A percentile compares a stretch with the other conserved stretches of the same genome.
These are phyloP conservation scores for Neostethus bicornis DNA, from an alignment of 2,797 vertebrate species.

Conservation along the genomic window DNA sequence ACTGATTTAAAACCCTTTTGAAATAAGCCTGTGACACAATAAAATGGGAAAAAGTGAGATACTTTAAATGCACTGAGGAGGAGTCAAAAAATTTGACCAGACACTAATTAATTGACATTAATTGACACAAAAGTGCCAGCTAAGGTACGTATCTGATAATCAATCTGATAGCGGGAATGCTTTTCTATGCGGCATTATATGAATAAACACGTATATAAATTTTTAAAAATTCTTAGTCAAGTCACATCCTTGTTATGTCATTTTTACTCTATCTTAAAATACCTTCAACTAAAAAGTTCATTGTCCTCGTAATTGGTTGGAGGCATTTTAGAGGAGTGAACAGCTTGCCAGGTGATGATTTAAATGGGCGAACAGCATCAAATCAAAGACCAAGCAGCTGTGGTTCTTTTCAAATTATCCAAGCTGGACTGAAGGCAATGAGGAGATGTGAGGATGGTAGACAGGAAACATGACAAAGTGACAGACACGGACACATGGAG, in stretches of 20 bases:
- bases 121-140: no score
- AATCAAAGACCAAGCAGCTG: constrained; percentile 45
- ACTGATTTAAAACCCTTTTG: no score
- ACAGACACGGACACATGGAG: constrained; percentile 45
- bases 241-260: not conserved
- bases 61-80: no score
- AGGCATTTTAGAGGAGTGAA: not conserved
- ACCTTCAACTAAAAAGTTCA: not conserved
- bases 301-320: constrained; percentile 17
- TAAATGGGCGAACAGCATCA: constrained; percentile 8
- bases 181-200: no score
- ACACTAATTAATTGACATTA: no score
- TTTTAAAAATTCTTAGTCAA: not conserved
- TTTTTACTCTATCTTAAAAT: not conserved
- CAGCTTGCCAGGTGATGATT: constrained; percentile 22
- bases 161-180: no score
- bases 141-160: no score
- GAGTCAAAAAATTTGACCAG: no score
- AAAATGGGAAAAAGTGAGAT: no score
- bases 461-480: constrained; percentile 43
- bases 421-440: constrained; percentile 52
- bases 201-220: no score
- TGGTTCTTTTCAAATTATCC: constrained; percentile 45
- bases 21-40: no score
- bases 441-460: constrained; percentile 33